Evolutionary conservation across 53 echinoderm and acorn worm species (phyloP).

Genomic region (Henricia sp.): DNA sequence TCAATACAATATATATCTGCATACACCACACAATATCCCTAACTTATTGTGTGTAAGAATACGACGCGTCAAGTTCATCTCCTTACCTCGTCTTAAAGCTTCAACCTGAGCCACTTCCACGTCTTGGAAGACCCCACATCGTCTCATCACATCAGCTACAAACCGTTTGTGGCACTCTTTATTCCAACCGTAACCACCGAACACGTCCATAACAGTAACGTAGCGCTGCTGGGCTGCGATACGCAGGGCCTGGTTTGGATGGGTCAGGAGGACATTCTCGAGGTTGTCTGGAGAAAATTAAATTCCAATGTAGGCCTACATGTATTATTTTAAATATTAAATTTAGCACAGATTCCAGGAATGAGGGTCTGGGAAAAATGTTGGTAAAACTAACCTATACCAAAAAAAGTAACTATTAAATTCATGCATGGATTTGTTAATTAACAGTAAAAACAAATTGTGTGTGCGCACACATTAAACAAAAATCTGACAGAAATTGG

Average conservation of each 20-base stretch:
- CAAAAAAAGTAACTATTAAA: too few species aligned
- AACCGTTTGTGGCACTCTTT: slow-evolving; percentile 48
- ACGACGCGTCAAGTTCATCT: too few species aligned
- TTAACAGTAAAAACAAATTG: too few species aligned
- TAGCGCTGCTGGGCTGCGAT: slow-evolving; percentile 42
- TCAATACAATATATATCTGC: too few species aligned
- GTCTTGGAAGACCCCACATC: slow-evolving; percentile 53
- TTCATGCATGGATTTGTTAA: too few species aligned
- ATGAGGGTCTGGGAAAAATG: too few species aligned
- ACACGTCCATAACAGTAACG: slow-evolving; percentile 33
- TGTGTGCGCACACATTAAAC: background rate
- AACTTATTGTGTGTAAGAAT: too few species aligned
- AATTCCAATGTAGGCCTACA: background rate
- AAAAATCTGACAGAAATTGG: too few species aligned
- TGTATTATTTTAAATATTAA: too few species aligned
- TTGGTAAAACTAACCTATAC: too few species aligned
- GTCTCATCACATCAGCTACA: slow-evolving; percentile 42
- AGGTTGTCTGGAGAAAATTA: slow-evolving; percentile 46
- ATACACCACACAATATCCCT: too few species aligned
- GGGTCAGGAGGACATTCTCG: slow-evolving; percentile 62
- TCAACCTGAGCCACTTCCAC: slow-evolving; percentile 42
- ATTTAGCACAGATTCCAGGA: too few species aligned
- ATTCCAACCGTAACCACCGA: slow-evolving; percentile 65
- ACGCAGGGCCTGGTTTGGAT: slow-evolving; percentile 19
- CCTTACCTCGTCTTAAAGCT: slow-evolving; percentile 56